phyloP scores from a whole-genome alignment of 2,113 vertebrate species.

The Psammodynastes pulverulentus region DNA sequence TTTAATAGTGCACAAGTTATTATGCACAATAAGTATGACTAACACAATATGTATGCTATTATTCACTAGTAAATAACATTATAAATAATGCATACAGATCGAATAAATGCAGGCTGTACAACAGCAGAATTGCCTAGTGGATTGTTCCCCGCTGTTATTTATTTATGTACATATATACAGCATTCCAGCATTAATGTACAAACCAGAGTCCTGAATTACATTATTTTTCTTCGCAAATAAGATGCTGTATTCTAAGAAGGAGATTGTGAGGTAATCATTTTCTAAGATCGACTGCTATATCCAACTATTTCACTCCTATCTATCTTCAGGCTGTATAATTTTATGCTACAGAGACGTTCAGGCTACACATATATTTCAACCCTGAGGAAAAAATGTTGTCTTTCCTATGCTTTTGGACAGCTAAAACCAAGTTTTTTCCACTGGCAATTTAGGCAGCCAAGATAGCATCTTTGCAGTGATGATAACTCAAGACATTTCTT shows the following conservation, averaged over 20 bases:
- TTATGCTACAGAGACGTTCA: background rate
- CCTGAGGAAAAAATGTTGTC: background rate
- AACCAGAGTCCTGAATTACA: background rate
- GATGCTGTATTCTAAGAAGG: background rate
- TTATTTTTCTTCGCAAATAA: background rate
- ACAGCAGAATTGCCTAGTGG: background rate
- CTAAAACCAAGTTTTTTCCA: conserved; percentile 3
- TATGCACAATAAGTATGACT: background rate
- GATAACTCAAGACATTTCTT: background rate
- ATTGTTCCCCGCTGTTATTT: background rate
- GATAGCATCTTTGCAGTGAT: background rate
- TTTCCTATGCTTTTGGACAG: background rate
- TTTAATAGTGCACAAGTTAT: background rate
- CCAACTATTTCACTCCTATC: background rate
- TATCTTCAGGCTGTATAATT: background rate
- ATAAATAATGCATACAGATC: background rate
- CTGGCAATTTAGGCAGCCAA: conserved; percentile 19
- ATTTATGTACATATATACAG: background rate
- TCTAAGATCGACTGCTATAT: background rate
- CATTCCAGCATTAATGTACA: background rate
- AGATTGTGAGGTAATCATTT: background rate
- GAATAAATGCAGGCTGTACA: background rate
- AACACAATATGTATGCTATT: background rate
- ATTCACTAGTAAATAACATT: background rate
- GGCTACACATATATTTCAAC: background rate